Evolutionary conservation across 1,140 invertebrate genomes (phyloP).

Genomic region (Hyles euphorbiae): DNA sequence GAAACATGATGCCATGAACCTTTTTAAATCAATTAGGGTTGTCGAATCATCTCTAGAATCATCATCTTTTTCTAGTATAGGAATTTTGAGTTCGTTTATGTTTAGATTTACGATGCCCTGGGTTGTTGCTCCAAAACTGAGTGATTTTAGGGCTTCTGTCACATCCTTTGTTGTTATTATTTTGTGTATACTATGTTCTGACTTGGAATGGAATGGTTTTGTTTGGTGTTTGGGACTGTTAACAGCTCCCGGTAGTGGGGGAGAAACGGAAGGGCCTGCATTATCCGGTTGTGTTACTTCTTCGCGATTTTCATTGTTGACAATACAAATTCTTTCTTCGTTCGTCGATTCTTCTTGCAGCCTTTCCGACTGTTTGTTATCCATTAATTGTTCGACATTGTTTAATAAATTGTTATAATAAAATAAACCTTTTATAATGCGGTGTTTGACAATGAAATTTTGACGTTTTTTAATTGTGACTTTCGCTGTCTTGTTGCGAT

Average conservation of each 20-base stretch:
- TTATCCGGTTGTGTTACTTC: conserved; percentile 30
- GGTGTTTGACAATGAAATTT: conserved; percentile 35
- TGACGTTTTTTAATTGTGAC: conserved; percentile 19
- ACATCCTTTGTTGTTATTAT: conserved; percentile 55
- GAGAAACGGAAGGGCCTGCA: conserved; percentile 51
- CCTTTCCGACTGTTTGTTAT: conserved; percentile 26
- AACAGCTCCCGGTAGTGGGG: conserved; percentile 45
- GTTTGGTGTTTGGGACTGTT: conserved; percentile 27
- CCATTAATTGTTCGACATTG: conserved; percentile 43
- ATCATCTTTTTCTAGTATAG: conserved; percentile 38
- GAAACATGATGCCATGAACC: conserved; percentile 59
- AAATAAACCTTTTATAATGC: conserved; percentile 40
- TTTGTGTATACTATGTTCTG: conserved; percentile 56
- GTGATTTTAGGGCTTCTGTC: conserved; percentile 48
- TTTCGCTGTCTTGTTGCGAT: neutral
- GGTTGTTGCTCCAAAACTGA: conserved; percentile 36
- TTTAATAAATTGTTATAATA: conserved; percentile 28
- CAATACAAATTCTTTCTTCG: conserved; percentile 12
- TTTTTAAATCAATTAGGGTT: conserved; percentile 50
- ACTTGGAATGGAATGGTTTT: conserved; percentile 47
- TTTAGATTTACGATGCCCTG: conserved; percentile 29
- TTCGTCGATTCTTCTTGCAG: conserved; percentile 8
- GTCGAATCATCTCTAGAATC: conserved; percentile 36
- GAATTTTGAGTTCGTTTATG: conserved; percentile 46
- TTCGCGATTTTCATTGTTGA: conserved; percentile 17